phyloP scores from a whole-genome alignment of 2,888 invertebrate species.

The Pegoplata infirma region DNA sequence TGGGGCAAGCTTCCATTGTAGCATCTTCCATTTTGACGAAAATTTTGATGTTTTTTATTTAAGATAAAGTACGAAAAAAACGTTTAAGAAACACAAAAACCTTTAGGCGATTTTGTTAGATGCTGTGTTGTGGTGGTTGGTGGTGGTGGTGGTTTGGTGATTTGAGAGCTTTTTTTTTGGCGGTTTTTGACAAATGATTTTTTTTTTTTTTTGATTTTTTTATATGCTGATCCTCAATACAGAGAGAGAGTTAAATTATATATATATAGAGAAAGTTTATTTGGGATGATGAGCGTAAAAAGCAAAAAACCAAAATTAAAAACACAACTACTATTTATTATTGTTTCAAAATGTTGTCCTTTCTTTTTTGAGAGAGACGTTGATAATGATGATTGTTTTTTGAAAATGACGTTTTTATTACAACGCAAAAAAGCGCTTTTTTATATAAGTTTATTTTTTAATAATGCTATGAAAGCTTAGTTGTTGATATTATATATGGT shows the following conservation, averaged over 20 bases:
- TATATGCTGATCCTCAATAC: constrained; percentile 57
- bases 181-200: constrained; percentile 52
- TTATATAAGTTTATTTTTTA: neutral
- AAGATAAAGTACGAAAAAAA: constrained; percentile 56
- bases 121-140: constrained; percentile 60
- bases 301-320: constrained; percentile 60
- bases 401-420: neutral
- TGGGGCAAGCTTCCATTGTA: constrained; percentile 96
- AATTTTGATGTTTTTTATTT: constrained; percentile 57
- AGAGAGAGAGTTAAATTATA: constrained; percentile 54
- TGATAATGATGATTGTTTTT: constrained; percentile 34
- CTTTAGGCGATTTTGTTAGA: constrained; percentile 60
- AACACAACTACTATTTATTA: constrained; percentile 51
- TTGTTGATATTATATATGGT: neutral
- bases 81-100: constrained; percentile 55
- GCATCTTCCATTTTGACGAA: constrained; percentile 87
- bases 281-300: constrained; percentile 61
- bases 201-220: constrained; percentile 35
- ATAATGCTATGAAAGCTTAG: neutral
- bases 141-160: constrained; percentile 55
- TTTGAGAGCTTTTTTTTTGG: constrained; percentile 54
- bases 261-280: constrained; percentile 53
- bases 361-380: too few relatives aligned
- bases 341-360: constrained; percentile 29
- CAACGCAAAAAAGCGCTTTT: neutral